Percentiles rank a stretch among this genome's conserved stretches.
Conservation (phyloP, 1,140 invertebrate species). For the Diabrotica virgifera region DNA sequence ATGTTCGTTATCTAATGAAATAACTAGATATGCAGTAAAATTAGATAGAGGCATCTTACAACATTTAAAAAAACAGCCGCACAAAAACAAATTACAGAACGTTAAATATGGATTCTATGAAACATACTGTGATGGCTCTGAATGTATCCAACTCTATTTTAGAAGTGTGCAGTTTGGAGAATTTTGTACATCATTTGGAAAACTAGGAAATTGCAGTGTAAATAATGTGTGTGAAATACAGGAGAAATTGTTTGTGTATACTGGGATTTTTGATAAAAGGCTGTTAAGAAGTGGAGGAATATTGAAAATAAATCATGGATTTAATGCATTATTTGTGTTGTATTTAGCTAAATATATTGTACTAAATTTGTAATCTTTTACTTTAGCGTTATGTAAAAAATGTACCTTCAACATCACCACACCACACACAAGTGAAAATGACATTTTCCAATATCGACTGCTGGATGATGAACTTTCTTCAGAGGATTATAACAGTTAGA, state of each 20-base stretch:
- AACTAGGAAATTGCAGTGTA: conserved; percentile 22
- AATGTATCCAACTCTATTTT: conserved; percentile 23
- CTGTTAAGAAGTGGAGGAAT: not conserved
- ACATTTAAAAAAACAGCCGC: conserved; percentile 1
- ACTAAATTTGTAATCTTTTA: no score
- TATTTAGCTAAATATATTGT: no score
- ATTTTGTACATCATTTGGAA: conserved; percentile 27
- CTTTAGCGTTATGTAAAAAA: no score
- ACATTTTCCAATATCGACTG: no score
- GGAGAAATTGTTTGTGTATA: not conserved
- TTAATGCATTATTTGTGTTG: no score
- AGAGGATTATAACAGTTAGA: no score
- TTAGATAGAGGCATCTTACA: not conserved
- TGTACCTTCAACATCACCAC: no score
- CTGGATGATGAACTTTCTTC: no score
- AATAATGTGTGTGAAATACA: conserved; percentile 17
- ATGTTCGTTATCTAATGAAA: conserved; percentile 17
- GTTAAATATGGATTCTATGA: conserved; percentile 12
- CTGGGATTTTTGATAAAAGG: not conserved
- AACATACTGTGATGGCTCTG: conserved; percentile 16
- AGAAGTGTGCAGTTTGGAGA: conserved; percentile 15
- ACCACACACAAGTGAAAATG: no score
- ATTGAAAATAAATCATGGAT: no score
- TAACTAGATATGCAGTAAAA: conserved; percentile 11
- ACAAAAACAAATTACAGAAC: not conserved